Conservation (phyloP, 2,797 vertebrate genomes). For the Apogon talboti region DNA sequence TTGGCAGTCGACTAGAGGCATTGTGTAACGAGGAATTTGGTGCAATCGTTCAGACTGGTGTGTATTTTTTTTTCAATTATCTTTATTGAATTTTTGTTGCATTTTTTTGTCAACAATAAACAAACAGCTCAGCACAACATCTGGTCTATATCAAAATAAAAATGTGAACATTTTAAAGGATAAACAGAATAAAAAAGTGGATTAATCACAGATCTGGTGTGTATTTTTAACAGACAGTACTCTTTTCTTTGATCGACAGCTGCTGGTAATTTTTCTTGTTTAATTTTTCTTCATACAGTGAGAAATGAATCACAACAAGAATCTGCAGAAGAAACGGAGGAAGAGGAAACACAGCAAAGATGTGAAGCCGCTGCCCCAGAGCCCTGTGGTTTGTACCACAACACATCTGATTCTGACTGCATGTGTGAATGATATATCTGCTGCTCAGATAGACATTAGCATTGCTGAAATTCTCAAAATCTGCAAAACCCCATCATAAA, state of each 20-base stretch:
- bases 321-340: conserved; percentile 16
- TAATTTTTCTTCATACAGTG: conserved; percentile 5
- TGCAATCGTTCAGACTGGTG: conserved; percentile 31
- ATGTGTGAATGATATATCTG: background rate
- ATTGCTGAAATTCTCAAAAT: background rate
- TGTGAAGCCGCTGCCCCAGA: background rate
- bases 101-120: too few relatives aligned
- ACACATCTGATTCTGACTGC: background rate
- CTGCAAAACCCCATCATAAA: background rate
- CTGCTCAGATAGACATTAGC: background rate
- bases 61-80: too few relatives aligned
- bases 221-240: background rate
- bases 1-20: conserved; percentile 49
- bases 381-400: conserved; percentile 10
- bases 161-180: too few relatives aligned
- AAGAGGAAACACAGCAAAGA: conserved; percentile 10
- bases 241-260: background rate
- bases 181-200: too few relatives aligned
- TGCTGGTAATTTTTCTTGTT: background rate
- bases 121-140: too few relatives aligned
- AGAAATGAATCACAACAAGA: conserved; percentile 3
- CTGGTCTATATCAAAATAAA: too few relatives aligned
- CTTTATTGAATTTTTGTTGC: too few relatives aligned
- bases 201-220: too few relatives aligned
- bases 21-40: conserved; percentile 53